These are phyloP conservation scores for Sebastes hubbsi DNA, from an alignment of 2,797 vertebrate genomes.

Conservation along the genomic window DNA sequence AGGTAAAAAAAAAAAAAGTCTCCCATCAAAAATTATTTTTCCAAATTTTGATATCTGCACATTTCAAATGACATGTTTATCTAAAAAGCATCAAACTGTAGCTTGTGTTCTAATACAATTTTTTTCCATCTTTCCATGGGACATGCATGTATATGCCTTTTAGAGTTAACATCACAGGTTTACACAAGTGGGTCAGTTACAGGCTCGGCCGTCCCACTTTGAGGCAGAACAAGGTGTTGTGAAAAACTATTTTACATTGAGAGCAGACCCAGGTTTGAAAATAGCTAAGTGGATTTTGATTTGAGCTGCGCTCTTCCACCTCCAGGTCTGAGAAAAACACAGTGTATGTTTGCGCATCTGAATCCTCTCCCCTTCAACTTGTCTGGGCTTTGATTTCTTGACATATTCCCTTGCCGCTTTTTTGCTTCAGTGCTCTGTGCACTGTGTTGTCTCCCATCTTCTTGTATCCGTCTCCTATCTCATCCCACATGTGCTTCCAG, in stretches of 20 bases:
- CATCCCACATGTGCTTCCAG: conserved; percentile 79
- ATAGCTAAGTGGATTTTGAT: conserved; percentile 70
- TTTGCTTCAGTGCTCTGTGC: conserved; percentile 82
- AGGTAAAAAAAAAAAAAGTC: background rate
- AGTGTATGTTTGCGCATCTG: conserved; percentile 76
- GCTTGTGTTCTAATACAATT: background rate
- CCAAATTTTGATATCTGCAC: background rate
- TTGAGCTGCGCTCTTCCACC: conserved; percentile 65
- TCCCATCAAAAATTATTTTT: background rate
- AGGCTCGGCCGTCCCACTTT: conserved; percentile 38
- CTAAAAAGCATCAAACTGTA: background rate
- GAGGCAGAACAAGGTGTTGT: conserved; percentile 36
- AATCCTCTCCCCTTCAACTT: conserved; percentile 81
- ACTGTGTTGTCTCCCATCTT: conserved; percentile 79
- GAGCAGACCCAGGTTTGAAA: conserved; percentile 61
- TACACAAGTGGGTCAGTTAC: conserved; percentile 53
- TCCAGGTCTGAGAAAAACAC: conserved; percentile 65
- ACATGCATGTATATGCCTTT: background rate
- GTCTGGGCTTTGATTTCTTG: conserved; percentile 85
- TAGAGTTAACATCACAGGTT: conserved; percentile 36
- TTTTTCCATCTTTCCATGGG: background rate
- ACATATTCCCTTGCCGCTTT: conserved; percentile 82
- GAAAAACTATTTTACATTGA: conserved; percentile 47
- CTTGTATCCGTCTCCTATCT: conserved; percentile 81
- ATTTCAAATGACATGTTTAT: background rate